Evolutionary conservation across 2,113 vertebrate species (phyloP), one percentile per base, ranked within the genome.

Genomic region (Percopsis transmontana): DNA sequence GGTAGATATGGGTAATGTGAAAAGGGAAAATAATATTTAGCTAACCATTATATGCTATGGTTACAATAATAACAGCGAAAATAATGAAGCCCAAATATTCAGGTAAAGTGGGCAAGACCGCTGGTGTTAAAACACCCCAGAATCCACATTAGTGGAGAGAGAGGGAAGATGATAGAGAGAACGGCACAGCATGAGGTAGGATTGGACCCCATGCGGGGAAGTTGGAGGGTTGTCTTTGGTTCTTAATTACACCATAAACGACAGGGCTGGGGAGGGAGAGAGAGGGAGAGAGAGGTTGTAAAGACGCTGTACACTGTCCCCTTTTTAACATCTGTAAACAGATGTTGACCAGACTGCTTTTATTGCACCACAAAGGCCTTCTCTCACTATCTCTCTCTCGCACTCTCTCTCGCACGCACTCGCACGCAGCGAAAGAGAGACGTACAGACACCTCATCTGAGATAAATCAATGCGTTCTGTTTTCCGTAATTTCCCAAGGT

Each of bases 401-500:
- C 64, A 57, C 64, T 48, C 24, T n/a, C 39, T 14, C 65, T n/a
- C 24, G 15, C 38, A 45, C 64, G 51, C 82, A 74, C 91, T 89
- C 76, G 88, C 68, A 89, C 89, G 56, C 78, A 76, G 54, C 33
- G 42, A 47, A n/a, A 13, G 52, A 11, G 15, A 42, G 38, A 44
- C 62, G 24, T 19, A 42, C 27, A 40, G 20, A 33, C 82, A 66
- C 78, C 53, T 69, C 81, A 65, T 71, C 66, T 79, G 3, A 63
- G 79, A 77, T 82, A 95, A 97, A 96, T 96, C 95, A 92, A 95
- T 96, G 94, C 88, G 81, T 94, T 96, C 92, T 92, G 93, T 93
- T 93, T 80, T 94, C 91, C 80, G 85, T 96, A 93, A 96, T 97
- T 97, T 97, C 96, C 96, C 96, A 94, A 83, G 95, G 91, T 95